Evolutionary conservation across 2,113 vertebrate genomes (phyloP).

Genomic region (Rhadina sibilatrix): DNA sequence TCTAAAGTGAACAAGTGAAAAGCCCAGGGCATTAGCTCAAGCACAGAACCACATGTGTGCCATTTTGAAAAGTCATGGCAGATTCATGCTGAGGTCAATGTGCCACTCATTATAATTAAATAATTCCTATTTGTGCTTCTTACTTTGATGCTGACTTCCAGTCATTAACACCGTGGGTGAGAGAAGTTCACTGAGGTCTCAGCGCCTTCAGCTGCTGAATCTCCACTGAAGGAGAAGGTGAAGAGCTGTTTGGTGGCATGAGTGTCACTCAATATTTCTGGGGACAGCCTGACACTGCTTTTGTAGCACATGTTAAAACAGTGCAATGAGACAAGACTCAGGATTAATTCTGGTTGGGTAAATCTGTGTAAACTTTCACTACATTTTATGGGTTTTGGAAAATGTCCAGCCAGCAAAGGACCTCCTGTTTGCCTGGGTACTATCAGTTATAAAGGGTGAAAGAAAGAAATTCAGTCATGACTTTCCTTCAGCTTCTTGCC

Average conservation of each 20-base stretch:
- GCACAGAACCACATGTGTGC: not conserved
- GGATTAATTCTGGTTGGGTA: not conserved
- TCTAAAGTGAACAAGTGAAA: not conserved
- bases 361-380: not conserved
- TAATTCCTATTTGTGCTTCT: constrained; percentile 25
- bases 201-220: not conserved
- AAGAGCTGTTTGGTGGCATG: not conserved
- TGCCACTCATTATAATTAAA: constrained; percentile 46
- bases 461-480: not conserved
- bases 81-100: constrained; percentile 44
- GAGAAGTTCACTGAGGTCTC: not conserved
- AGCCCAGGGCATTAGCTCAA: not conserved
- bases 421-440: not conserved
- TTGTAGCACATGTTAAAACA: not conserved
- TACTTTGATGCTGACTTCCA: constrained; percentile 12
- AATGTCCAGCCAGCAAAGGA: not conserved
- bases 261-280: not conserved
- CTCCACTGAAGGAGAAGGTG: not conserved
- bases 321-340: not conserved
- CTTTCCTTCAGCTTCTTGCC: not conserved
- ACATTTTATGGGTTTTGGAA: not conserved
- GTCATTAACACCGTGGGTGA: not conserved
- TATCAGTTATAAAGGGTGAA: not conserved
- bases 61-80: constrained; percentile 27
- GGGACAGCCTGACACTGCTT: not conserved